These are phyloP conservation scores for Sciaenops ocellatus DNA, from an alignment of 2,797 vertebrate species.

Conservation along the genomic window DNA sequence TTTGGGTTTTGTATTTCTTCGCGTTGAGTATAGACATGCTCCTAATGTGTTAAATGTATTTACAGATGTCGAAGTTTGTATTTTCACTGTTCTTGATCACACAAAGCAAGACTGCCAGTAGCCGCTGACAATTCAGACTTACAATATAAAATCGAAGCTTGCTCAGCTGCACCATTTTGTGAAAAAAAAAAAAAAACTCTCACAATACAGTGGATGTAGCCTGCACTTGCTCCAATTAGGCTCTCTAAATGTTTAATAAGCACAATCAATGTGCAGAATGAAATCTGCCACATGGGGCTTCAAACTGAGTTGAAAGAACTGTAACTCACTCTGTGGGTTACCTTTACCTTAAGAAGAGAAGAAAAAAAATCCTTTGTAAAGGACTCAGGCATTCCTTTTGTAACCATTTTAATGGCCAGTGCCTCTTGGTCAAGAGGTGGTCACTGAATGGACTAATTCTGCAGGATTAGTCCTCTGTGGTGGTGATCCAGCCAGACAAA, in stretches of 20 bases:
- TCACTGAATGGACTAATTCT: slow-evolving; percentile 78
- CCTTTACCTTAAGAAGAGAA: slow-evolving; percentile 63
- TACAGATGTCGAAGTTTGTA: slow-evolving; percentile 17
- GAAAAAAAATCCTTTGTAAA: slow-evolving; percentile 55
- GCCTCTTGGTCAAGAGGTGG: slow-evolving; percentile 79
- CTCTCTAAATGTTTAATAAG: slow-evolving; percentile 76
- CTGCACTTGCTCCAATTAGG: slow-evolving; percentile 71
- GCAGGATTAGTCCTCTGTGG: slow-evolving; percentile 77
- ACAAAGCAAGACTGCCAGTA: not conserved
- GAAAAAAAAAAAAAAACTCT: slow-evolving; percentile 7
- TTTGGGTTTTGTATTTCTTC: slow-evolving; percentile 43
- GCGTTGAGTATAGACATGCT: slow-evolving; percentile 24
- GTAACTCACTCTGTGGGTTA: slow-evolving; percentile 71
- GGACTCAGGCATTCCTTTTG: slow-evolving; percentile 79
- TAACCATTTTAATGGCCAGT: slow-evolving; percentile 81
- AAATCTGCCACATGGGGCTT: slow-evolving; percentile 57
- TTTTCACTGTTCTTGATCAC: slow-evolving; percentile 29
- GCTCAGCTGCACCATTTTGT: slow-evolving; percentile 39
- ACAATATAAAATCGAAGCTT: slow-evolving; percentile 48
- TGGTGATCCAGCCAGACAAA: slow-evolving; percentile 74
- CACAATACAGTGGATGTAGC: slow-evolving; percentile 40
- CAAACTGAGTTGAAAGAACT: slow-evolving; percentile 61
- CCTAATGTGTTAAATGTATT: slow-evolving; percentile 33
- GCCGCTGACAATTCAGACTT: slow-evolving; percentile 33
- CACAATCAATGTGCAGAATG: slow-evolving; percentile 67